Percentiles rank a stretch among this genome's conserved stretches.
Evolutionary conservation across 2,888 invertebrate species (phyloP).

Genomic region (Petrolisthes cinctipes): DNA sequence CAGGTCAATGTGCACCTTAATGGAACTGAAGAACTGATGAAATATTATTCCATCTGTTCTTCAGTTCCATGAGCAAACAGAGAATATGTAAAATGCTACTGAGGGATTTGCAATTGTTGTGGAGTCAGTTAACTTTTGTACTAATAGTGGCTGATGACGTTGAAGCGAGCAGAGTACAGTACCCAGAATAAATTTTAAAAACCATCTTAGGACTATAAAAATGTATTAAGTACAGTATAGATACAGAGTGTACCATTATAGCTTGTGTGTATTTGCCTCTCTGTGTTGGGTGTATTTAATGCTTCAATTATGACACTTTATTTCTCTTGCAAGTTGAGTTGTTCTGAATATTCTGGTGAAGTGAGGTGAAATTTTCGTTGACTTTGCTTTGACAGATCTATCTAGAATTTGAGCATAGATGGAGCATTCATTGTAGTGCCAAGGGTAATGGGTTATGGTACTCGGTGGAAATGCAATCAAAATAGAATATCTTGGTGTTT

Average conservation of each 20-base stretch:
- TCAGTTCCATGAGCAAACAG: no score
- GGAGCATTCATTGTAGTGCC: no score
- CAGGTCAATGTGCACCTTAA: no score
- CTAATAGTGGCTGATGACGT: background rate
- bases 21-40: no score
- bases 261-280: background rate
- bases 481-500: background rate
- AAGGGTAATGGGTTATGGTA: no score
- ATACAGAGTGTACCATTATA: background rate
- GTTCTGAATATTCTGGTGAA: background rate
- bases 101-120: no score
- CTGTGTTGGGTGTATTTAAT: background rate
- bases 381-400: no score
- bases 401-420: no score
- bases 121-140: background rate
- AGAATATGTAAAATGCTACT: no score
- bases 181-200: background rate
- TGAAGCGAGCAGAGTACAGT: background rate
- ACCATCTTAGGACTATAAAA: no score
- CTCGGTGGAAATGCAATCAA: background rate
- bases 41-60: no score
- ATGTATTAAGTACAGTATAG: background rate
- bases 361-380: background rate
- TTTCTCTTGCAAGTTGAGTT: background rate
- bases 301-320: no score